Evolutionary conservation across 1,140 invertebrate genomes (phyloP).

Genomic region (Neuroterus valhalla): DNA sequence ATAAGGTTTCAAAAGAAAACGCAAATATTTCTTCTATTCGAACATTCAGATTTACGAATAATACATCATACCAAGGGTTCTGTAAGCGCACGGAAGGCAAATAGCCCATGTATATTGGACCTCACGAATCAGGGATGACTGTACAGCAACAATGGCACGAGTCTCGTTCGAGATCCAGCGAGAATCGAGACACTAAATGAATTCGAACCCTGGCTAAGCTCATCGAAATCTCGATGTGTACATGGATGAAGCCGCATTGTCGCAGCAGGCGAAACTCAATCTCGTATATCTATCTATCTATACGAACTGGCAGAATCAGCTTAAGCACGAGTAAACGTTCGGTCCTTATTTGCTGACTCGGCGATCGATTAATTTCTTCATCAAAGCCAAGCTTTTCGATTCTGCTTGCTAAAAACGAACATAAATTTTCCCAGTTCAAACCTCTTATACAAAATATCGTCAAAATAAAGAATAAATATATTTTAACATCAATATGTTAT

Average conservation of each 20-base stretch:
- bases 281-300: neutral
- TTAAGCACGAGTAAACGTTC: neutral
- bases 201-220: constrained; percentile 3
- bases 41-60: neutral
- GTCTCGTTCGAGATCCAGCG: constrained; percentile 1
- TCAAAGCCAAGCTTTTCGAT: too few relatives aligned
- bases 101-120: neutral
- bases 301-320: neutral
- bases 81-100: neutral
- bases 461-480: too few relatives aligned
- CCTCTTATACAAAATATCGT: too few relatives aligned
- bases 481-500: too few relatives aligned
- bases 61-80: constrained; percentile 33
- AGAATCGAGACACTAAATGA: constrained; percentile 9
- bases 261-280: neutral
- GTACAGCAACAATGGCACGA: neutral
- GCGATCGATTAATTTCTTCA: too few relatives aligned
- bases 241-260: neutral
- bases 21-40: too few relatives aligned
- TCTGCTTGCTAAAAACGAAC: too few relatives aligned
- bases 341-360: too few relatives aligned
- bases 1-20: too few relatives aligned
- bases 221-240: constrained; percentile 11
- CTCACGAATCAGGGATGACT: constrained; percentile 1
- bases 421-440: too few relatives aligned